Percentiles rank a stretch among this genome's conserved stretches.
phyloP scores from a whole-genome alignment of 2,888 invertebrate genomes.

The Ophioninae sp. region DNA sequence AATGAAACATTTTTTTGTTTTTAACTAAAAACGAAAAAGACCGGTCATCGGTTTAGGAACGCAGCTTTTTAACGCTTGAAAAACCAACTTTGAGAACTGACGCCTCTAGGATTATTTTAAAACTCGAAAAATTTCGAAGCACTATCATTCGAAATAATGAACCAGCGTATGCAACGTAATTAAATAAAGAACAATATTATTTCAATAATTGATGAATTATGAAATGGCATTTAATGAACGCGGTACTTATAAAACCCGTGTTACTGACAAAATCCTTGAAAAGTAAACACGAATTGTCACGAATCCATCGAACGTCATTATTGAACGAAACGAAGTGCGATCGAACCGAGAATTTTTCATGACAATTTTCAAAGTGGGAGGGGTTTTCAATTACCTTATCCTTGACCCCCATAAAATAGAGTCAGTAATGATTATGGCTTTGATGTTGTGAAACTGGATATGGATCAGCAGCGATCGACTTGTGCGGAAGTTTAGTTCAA shows the following conservation, averaged over 20 bases:
- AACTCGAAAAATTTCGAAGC: too few relatives aligned
- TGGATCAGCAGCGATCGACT: neutral
- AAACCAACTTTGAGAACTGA: too few relatives aligned
- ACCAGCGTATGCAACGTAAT: too few relatives aligned
- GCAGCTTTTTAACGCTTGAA: too few relatives aligned
- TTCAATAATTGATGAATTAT: too few relatives aligned
- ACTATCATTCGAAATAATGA: too few relatives aligned
- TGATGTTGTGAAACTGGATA: neutral
- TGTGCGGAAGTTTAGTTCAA: neutral
- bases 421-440: neutral
- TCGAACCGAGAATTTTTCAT: conserved; percentile 12
- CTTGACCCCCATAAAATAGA: conserved; percentile 33
- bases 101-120: too few relatives aligned
- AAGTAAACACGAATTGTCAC: neutral
- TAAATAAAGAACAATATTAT: neutral
- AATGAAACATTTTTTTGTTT: too few relatives aligned
- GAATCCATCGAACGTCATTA: neutral
- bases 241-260: neutral
- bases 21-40: too few relatives aligned
- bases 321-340: conserved; percentile 3
- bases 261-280: neutral
- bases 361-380: neutral
- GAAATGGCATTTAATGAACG: neutral
- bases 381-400: conserved; percentile 30
- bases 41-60: too few relatives aligned